Evolutionary conservation across 1,140 invertebrate genomes (phyloP), one percentile per base, ranked within the genome.

Genomic region (Agrilus planipennis): DNA sequence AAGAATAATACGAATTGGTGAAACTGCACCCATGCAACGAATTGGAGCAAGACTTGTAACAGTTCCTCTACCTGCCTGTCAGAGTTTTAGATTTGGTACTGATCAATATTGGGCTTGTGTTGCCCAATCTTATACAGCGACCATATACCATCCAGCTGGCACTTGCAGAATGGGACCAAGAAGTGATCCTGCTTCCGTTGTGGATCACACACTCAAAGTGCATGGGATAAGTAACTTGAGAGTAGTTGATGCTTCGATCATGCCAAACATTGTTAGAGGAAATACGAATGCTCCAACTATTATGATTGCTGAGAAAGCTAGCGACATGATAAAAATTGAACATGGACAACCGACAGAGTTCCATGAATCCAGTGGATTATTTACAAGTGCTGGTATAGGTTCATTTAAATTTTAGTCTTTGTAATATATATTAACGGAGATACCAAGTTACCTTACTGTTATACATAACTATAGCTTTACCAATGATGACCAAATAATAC

Each of bases 261-360:
- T 84, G 76, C 81, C 82, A 0, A 54, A 57, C 2, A 75, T 81
- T 1, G 70, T 72, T 1, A 76, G 74, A 1, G 81, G 81, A 4
- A 84, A 86, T 53, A 83, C 82, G 3, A 81, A 83, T 53, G 81
- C 81, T 4, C 78, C 83, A 0, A 65, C 70, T 14, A 76, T 86
- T 23, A 86, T 88, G 83, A 79, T 88, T 28, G 83, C 72, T 0
- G 84, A 88, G 54, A 75, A 80, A 40, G 80, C 72, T 1, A 72
- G 80, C 0, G 81, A 86, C 57, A 70, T 86, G 51, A 77, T 84
- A 45, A 81, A 79, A 54, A 67, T n/a, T n/a, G n/a, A n/a, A n/a
- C n/a, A n/a, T n/a, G n/a, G n/a, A n/a, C n/a, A n/a, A n/a, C n/a
- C n/a, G n/a, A n/a, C n/a, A n/a, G n/a, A n/a, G n/a, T n/a, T n/a